These are phyloP conservation scores for Chroicocephalus ridibundus DNA, from an alignment of 2,113 vertebrate species.

Conservation along the genomic window DNA sequence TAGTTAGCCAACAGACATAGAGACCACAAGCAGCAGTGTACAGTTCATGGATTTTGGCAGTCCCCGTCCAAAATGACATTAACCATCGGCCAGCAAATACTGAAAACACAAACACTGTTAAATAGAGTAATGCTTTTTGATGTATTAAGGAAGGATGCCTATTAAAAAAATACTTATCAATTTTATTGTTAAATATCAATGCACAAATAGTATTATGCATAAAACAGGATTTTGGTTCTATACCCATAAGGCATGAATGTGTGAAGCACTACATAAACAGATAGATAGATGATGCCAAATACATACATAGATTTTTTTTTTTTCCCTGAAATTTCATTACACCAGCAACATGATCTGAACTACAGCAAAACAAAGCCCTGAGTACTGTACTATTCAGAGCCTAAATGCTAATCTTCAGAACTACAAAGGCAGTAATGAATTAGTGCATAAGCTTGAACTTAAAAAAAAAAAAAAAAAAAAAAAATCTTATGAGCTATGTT, in stretches of 20 bases:
- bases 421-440: background rate
- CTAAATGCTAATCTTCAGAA: background rate
- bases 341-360: background rate
- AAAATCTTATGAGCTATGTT: background rate
- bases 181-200: background rate
- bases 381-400: background rate
- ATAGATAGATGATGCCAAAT: background rate
- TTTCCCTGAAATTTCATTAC: background rate
- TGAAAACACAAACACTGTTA: conserved; percentile 71
- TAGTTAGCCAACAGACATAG: conserved; percentile 96
- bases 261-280: background rate
- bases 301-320: background rate
- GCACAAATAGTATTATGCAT: background rate
- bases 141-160: background rate
- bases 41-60: conserved; percentile 95
- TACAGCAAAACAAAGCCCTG: background rate
- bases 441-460: background rate
- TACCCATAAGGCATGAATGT: background rate
- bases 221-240: background rate
- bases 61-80: conserved; percentile 99
- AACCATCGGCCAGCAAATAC: conserved; percentile 96
- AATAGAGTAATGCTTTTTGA: background rate
- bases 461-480: background rate
- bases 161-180: background rate
- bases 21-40: conserved; percentile 98